phyloP scores from a whole-genome alignment of 37 sponge, comb jelly and placozoan genomes.

The Petrosia ficiformis region DNA sequence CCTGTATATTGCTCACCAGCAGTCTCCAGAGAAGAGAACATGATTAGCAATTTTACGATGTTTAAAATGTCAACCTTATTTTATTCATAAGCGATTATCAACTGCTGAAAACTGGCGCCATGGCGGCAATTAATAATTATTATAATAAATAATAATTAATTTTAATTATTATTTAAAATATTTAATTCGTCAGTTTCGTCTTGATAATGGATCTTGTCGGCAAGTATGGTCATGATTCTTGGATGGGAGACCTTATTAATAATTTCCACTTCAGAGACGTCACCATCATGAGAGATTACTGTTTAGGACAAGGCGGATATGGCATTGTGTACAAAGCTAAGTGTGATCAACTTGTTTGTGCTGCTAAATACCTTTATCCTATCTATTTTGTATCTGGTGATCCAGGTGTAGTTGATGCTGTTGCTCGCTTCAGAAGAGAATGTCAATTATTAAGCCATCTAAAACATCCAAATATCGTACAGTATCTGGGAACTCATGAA shows the following conservation, averaged over 20 bases:
- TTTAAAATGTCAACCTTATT: too few relatives aligned
- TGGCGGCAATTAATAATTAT: too few relatives aligned
- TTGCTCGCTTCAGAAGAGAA: neutral
- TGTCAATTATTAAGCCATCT: conserved; percentile 2
- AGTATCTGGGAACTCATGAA: conserved; percentile 2
- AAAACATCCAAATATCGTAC: conserved; percentile 1
- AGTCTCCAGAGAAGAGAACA: conserved; percentile 73
- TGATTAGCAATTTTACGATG: too few relatives aligned
- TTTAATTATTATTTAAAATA: neutral
- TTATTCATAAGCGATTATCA: too few relatives aligned
- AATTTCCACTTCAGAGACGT: neutral
- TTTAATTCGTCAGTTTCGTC: too few relatives aligned
- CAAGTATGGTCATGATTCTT: too few relatives aligned
- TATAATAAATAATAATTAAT: too few relatives aligned
- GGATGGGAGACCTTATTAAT: too few relatives aligned
- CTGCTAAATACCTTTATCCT: conserved; percentile 24
- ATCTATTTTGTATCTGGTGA: neutral
- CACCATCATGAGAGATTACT: neutral
- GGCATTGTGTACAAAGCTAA: conserved; percentile 37
- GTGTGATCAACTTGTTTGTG: conserved; percentile 21
- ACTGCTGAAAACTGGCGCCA: too few relatives aligned
- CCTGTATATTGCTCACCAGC: conserved; percentile 94
- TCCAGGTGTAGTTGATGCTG: neutral
- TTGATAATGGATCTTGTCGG: too few relatives aligned
- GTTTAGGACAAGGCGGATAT: conserved; percentile 19